phyloP scores from a whole-genome alignment of 2,888 invertebrate genomes.

The Callyntrura sp. region DNA sequence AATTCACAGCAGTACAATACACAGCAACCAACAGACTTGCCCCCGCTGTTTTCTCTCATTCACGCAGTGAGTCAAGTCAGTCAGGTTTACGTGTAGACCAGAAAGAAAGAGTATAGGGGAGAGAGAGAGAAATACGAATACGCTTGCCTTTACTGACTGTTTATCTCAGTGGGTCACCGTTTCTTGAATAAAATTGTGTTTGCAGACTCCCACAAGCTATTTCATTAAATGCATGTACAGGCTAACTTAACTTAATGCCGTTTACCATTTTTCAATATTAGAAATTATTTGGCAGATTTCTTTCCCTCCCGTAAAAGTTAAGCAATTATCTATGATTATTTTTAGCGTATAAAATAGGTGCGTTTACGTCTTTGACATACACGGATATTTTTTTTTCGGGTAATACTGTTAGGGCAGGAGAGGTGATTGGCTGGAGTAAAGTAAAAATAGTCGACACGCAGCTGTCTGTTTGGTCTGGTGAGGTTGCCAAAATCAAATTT shows the following conservation, averaged over 20 bases:
- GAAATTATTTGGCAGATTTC: background rate
- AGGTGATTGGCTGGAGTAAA: too few species aligned
- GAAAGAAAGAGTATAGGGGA: background rate
- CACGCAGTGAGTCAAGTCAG: background rate
- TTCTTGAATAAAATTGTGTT: conserved; percentile 14
- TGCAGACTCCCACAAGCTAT: background rate
- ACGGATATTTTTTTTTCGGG: too few species aligned
- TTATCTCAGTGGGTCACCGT: background rate
- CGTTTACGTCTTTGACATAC: too few species aligned
- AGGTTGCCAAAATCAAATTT: too few species aligned
- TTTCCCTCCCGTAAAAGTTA: background rate
- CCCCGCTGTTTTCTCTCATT: conserved; percentile 38
- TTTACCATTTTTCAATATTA: too few species aligned
- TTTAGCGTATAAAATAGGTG: too few species aligned
- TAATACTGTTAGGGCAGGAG: too few species aligned
- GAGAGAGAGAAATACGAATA: background rate
- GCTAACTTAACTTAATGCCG: too few species aligned
- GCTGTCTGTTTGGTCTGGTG: too few species aligned
- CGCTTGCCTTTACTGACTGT: background rate
- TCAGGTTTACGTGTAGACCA: conserved; percentile 18
- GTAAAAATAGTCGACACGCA: too few species aligned
- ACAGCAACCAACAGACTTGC: conserved; percentile 29
- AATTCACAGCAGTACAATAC: conserved; percentile 44
- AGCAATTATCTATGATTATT: background rate
- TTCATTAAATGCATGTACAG: background rate